Conservation (phyloP, 2,888 invertebrate genomes). For the Laspeyria flexula region DNA sequence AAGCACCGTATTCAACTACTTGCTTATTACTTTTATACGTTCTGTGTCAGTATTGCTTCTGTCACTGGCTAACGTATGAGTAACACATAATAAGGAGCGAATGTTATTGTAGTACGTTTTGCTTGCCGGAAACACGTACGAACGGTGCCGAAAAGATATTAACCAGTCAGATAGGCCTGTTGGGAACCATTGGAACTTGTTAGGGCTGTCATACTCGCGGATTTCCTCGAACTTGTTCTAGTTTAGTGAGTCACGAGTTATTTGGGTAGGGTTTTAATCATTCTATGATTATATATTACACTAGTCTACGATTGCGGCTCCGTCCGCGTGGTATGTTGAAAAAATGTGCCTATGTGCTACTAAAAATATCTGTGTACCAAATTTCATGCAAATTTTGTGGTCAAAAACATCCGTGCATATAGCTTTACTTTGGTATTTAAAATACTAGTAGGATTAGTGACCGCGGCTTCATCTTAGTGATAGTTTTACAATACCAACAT, state of each 20-base stretch:
- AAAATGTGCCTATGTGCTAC: no score
- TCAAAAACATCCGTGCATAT: no score
- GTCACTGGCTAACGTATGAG: slow-evolving; percentile 16
- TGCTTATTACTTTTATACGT: background rate
- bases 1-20: no score
- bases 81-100: slow-evolving; percentile 30
- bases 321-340: no score
- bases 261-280: background rate
- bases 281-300: background rate
- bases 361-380: no score
- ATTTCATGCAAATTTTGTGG: no score
- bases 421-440: no score
- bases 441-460: no score
- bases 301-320: no score
- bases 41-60: slow-evolving; percentile 4
- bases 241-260: background rate
- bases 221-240: background rate
- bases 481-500: no score
- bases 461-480: no score
- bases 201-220: slow-evolving; percentile 15
- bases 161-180: slow-evolving; percentile 32
- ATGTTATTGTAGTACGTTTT: slow-evolving; percentile 41
- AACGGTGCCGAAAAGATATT: slow-evolving; percentile 50
- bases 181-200: slow-evolving; percentile 22
- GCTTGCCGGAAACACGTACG: slow-evolving; percentile 55